These are phyloP conservation scores for Myotis planiceps DNA, from an alignment of 2,797 vertebrate genomes.

Conservation along the genomic window DNA sequence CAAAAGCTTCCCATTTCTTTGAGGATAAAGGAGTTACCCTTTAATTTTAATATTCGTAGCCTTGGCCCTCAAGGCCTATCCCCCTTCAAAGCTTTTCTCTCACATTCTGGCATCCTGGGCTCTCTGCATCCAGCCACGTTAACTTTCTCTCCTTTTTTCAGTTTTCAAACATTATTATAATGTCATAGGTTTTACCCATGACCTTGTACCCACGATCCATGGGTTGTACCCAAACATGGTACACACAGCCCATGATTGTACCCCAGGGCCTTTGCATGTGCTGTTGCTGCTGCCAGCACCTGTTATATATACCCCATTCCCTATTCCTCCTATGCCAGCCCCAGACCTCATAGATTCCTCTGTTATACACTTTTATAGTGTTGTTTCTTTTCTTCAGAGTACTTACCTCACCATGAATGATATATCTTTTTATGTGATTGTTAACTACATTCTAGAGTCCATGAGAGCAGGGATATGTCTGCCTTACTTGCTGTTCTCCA, in stretches of 20 bases:
- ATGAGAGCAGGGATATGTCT: background rate
- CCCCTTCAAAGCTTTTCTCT: background rate
- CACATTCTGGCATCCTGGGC: fast-evolving
- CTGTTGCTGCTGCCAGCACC: background rate
- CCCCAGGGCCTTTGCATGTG: background rate
- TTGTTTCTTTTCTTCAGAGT: background rate
- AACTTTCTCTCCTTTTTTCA: background rate
- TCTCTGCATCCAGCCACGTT: background rate
- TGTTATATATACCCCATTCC: too few species aligned
- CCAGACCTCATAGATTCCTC: background rate
- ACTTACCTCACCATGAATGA: background rate
- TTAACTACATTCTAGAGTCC: background rate
- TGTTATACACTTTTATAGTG: background rate
- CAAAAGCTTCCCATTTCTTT: background rate
- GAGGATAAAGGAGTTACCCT: background rate
- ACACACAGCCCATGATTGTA: background rate
- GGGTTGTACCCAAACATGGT: background rate
- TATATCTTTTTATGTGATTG: background rate
- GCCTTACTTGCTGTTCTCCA: background rate
- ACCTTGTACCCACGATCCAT: background rate
- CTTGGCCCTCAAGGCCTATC: background rate
- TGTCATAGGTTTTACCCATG: background rate
- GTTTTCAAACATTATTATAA: background rate
- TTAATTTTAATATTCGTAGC: background rate
- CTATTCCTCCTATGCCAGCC: background rate